Conservation (phyloP, 2,888 invertebrate genomes). For the Mantis religiosa region DNA sequence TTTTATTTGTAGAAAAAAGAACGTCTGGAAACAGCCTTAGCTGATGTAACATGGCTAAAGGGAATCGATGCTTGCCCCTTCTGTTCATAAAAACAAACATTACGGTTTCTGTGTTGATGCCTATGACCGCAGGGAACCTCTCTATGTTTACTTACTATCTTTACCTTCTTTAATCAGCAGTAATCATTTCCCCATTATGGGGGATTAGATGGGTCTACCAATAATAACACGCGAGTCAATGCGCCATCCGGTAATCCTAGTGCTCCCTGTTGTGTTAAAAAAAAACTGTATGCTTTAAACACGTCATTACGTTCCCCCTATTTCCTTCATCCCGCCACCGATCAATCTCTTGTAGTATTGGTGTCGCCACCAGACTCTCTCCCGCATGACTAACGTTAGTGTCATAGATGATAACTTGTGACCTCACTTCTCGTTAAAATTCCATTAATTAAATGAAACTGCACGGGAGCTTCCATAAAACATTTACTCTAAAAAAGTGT, state of each 20-base stretch:
- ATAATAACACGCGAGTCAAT: not conserved
- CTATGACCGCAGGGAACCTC: not conserved
- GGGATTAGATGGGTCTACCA: not conserved
- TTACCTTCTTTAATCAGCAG: not conserved
- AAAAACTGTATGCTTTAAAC: not conserved
- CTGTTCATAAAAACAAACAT: too few species aligned
- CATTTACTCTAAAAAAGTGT: conserved; percentile 31
- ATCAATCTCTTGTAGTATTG: not conserved
- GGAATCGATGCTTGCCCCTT: too few species aligned
- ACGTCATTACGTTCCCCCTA: not conserved
- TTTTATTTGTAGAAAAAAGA: too few species aligned
- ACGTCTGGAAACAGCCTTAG: too few species aligned
- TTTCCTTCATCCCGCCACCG: not conserved
- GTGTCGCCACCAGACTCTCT: not conserved
- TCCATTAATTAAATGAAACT: conserved; percentile 32
- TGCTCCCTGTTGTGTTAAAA: not conserved
- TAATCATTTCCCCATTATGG: not conserved
- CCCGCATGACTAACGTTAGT: not conserved
- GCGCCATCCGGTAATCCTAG: not conserved
- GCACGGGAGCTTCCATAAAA: conserved; percentile 30
- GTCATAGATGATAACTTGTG: conserved; percentile 27
- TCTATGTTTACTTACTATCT: not conserved
- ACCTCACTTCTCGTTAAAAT: conserved; percentile 31
- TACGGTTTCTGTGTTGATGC: not conserved
- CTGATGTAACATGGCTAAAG: too few species aligned